A percentile compares a stretch with the other conserved stretches of the same genome.
phyloP scores from a whole-genome alignment of 2,888 invertebrate species.

The Chrysolina haemoptera region DNA sequence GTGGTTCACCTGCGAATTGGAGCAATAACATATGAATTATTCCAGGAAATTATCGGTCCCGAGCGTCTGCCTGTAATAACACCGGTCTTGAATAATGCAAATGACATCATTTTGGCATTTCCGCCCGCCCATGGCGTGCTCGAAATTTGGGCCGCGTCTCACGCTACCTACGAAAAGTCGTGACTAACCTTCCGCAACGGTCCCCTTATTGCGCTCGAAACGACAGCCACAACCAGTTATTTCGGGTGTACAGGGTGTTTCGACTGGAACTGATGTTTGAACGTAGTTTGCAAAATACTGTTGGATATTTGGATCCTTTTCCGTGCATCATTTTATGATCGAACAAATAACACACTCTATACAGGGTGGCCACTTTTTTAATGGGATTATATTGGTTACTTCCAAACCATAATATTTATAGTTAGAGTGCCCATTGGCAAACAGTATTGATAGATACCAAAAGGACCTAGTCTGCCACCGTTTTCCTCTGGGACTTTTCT shows the following conservation, averaged over 20 bases:
- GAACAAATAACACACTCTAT: no score
- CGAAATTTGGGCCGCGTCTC: conserved; percentile 22
- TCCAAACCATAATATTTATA: no score
- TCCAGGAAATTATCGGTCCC: conserved; percentile 29
- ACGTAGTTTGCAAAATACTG: no score
- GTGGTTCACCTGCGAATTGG: conserved; percentile 33
- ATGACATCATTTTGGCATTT: conserved; percentile 34
- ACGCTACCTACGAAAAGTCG: conserved; percentile 22
- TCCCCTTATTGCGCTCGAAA: conserved; percentile 2
- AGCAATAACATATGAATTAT: conserved; percentile 31
- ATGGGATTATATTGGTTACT: no score
- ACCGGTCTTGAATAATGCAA: conserved; percentile 34
- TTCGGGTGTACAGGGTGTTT: not conserved
- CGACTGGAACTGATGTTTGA: not conserved
- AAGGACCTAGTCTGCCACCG: no score
- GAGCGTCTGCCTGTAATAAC: conserved; percentile 32
- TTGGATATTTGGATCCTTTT: no score
- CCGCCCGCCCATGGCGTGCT: conserved; percentile 17
- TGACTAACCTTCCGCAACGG: conserved; percentile 25
- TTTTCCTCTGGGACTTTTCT: no score
- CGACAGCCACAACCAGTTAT: not conserved
- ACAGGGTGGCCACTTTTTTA: no score
- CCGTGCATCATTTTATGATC: no score
- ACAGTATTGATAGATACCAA: no score
- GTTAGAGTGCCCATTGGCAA: no score